Percentiles rank a stretch among this genome's conserved stretches.
These are phyloP conservation scores for Argyresthia goedartella DNA, from an alignment of 2,888 invertebrate genomes.

Conservation along the genomic window DNA sequence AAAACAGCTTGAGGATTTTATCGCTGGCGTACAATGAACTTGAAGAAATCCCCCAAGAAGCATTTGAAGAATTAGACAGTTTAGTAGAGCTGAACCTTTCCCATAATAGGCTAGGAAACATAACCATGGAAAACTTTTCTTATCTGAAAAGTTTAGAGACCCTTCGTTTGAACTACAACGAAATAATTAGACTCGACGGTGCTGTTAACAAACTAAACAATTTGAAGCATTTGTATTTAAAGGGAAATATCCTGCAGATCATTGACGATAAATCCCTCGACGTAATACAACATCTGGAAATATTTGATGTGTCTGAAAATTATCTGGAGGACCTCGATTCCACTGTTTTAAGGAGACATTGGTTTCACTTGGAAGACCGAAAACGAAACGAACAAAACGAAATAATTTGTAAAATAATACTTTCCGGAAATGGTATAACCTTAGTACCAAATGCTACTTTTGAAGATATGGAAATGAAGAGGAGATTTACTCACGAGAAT, in stretches of 20 bases:
- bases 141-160: slow-evolving; percentile 38
- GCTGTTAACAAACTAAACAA: slow-evolving; percentile 42
- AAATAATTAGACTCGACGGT: slow-evolving; percentile 45
- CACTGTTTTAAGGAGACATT: slow-evolving; percentile 42
- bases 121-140: slow-evolving; percentile 40
- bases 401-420: slow-evolving; percentile 40
- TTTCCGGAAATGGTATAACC: slow-evolving; percentile 40
- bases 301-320: slow-evolving; percentile 50
- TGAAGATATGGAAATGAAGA: slow-evolving; percentile 18
- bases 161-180: slow-evolving; percentile 41
- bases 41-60: slow-evolving; percentile 25
- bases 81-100: slow-evolving; percentile 46
- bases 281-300: slow-evolving; percentile 46
- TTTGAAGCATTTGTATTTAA: slow-evolving; percentile 43
- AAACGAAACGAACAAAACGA: too few relatives aligned
- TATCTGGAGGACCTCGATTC: slow-evolving; percentile 35
- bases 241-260: slow-evolving; percentile 37
- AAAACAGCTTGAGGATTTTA: slow-evolving; percentile 32
- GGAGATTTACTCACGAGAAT: slow-evolving; percentile 19
- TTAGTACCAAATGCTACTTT: slow-evolving; percentile 36
- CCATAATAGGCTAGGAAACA: slow-evolving; percentile 33
- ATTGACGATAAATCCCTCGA: slow-evolving; percentile 40
- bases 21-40: slow-evolving; percentile 37
- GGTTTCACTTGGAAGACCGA: slow-evolving; percentile 36
- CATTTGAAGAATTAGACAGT: slow-evolving; percentile 34